phyloP scores from a whole-genome alignment of 2,113 vertebrate species.

The Mandrillus leucophaeus region DNA sequence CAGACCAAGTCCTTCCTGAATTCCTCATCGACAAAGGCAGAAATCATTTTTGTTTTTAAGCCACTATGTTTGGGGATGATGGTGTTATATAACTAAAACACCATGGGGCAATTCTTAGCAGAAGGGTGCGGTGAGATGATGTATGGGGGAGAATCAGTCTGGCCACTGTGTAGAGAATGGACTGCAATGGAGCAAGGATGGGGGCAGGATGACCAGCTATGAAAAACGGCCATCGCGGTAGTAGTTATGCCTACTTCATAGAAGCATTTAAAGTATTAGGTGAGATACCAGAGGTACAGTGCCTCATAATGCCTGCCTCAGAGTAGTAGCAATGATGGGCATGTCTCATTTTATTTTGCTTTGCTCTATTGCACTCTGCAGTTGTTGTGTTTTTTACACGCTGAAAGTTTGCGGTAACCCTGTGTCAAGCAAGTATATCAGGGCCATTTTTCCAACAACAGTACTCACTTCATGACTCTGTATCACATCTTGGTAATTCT shows the following conservation, averaged over 20 bases:
- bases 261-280: fast-evolving
- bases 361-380: neutral
- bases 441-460: neutral
- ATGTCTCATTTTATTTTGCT: neutral
- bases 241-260: neutral
- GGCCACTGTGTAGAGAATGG: neutral
- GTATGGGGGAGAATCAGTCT: neutral
- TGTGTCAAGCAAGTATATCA: neutral
- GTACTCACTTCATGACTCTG: neutral
- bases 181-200: neutral
- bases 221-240: neutral
- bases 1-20: neutral
- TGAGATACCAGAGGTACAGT: neutral
- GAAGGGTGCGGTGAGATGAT: neutral
- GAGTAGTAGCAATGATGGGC: neutral
- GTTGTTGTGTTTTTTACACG: neutral
- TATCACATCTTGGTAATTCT: neutral
- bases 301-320: neutral
- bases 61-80: neutral
- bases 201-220: no score
- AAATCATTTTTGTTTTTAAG: neutral
- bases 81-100: neutral
- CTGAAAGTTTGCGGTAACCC: neutral
- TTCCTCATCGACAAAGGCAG: neutral
- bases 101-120: neutral